phyloP scores from a whole-genome alignment of 2,888 invertebrate genomes.

The Anthrax anthrax region DNA sequence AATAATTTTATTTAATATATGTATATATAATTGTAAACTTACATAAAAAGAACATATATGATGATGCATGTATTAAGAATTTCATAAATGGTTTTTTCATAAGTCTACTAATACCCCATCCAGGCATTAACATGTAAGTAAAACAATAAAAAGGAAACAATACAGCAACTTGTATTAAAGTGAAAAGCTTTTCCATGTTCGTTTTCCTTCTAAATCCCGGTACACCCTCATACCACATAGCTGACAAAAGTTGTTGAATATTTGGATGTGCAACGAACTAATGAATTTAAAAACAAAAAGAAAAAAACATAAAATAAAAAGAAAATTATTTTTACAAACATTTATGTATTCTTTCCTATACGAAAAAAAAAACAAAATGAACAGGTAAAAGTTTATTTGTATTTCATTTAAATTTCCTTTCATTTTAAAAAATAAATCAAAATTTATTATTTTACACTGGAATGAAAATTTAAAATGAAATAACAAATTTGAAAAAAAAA shows the following conservation, averaged over 20 bases:
- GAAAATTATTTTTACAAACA: too few relatives aligned
- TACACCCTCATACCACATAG: conserved; percentile 91
- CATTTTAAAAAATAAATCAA: too few relatives aligned
- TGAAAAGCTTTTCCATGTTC: conserved; percentile 53
- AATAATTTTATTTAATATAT: too few relatives aligned
- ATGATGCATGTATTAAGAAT: conserved; percentile 86
- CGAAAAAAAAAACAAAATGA: too few relatives aligned
- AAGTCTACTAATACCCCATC: conserved; percentile 61
- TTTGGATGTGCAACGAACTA: conserved; percentile 92
- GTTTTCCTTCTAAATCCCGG: conserved; percentile 83
- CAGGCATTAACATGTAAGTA: conserved; percentile 73
- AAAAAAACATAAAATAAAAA: background rate
- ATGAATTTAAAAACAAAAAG: background rate
- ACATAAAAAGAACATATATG: conserved; percentile 88
- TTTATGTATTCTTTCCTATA: too few relatives aligned
- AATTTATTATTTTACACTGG: too few relatives aligned
- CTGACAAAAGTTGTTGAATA: conserved; percentile 79
- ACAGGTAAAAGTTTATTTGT: too few relatives aligned
- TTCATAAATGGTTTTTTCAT: conserved; percentile 94
- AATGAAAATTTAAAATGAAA: too few relatives aligned
- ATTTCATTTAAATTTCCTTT: too few relatives aligned
- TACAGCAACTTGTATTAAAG: conserved; percentile 59
- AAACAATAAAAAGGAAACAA: conserved; percentile 79
- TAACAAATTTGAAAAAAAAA: too few relatives aligned
- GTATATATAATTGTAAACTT: too few relatives aligned